Evolutionary conservation across 2,888 invertebrate genomes (phyloP).

Genomic region (Acleris emargana): DNA sequence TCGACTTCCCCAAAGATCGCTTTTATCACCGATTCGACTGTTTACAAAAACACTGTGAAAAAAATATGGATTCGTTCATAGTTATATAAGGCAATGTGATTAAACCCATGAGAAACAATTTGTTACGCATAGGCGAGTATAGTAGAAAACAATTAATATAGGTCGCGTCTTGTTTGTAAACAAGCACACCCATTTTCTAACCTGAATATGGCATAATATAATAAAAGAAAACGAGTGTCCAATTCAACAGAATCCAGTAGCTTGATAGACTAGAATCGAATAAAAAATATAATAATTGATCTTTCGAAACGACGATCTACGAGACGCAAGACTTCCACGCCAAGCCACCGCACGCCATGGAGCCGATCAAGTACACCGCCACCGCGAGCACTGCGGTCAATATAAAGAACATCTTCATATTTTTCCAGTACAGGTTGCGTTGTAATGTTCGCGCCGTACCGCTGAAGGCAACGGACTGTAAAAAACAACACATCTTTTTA

Average conservation of each 20-base stretch:
- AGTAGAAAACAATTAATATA: no score
- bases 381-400: constrained; percentile 86
- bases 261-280: constrained; percentile 10
- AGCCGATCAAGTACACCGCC: constrained; percentile 92
- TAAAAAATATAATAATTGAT: constrained; percentile 19
- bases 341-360: constrained; percentile 94
- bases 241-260: not conserved
- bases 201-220: not conserved
- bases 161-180: no score
- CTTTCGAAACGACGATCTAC: not conserved
- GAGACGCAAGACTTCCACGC: constrained; percentile 88
- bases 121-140: no score
- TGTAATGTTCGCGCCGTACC: constrained; percentile 93
- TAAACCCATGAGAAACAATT: no score
- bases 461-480: constrained; percentile 94
- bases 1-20: no score
- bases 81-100: no score
- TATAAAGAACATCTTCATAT: constrained; percentile 93
- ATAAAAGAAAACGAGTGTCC: not conserved
- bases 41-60: no score
- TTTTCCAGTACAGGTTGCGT: constrained; percentile 96
- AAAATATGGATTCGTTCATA: no score
- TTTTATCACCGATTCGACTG: no score
- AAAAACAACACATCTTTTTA: constrained; percentile 42
- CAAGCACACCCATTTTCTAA: not conserved